Base-by-base conservation (phyloP, 2,113 vertebrate genomes). In the Lagopus leucura region DNA sequence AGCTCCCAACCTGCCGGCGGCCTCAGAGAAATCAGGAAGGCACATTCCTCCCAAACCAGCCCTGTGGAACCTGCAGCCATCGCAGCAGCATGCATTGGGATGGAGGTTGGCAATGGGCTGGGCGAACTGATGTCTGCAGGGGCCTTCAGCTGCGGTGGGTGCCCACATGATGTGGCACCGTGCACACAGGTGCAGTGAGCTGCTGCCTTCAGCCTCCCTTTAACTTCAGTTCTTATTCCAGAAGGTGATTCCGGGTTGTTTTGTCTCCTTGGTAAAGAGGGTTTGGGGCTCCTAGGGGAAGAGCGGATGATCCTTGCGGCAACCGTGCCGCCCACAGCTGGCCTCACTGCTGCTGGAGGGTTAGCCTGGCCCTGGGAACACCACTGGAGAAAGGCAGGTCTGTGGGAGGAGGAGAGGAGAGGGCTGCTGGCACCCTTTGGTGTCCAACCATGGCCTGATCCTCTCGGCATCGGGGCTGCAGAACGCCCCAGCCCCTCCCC, bases 401-500 rank as follows among this genome's bases (percentile, higher is more conserved):
- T 50, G 30, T 57, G n/a, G 54, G 88, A 65, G 30, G 42, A 66
- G 79, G 75, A 63, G 92, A 77, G 72, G n/a, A 12, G 22, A 18
- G 21, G 47, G 57, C 4, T n/a, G 16, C 17, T 30, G 30, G 48
- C 48, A 24, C 48, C 48, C 11, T 12, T 50, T 13, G 22, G 48
- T 50, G 48, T 24, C 48, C 48, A 8, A 25, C 24, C 48, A 8
- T 13, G 18, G 48, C 48, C 52, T 28, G 8, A 14, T 54, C 52
- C 52, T 54, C 52, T 13, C 13, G 8, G 52, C 27, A 8, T 4
- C 1, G 52, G 52, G 52, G 88, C 90, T 82, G 84, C 85, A 42
- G 2, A 77, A 60, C 50, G 69, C 72, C 79, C 15, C 11, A 64
- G 82, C 82, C 93, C 93, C 92, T 96, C 86, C 93, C 87, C 54